Evolutionary conservation across 2,888 invertebrate genomes (phyloP).

Genomic region (Plagiodera versicolora): DNA sequence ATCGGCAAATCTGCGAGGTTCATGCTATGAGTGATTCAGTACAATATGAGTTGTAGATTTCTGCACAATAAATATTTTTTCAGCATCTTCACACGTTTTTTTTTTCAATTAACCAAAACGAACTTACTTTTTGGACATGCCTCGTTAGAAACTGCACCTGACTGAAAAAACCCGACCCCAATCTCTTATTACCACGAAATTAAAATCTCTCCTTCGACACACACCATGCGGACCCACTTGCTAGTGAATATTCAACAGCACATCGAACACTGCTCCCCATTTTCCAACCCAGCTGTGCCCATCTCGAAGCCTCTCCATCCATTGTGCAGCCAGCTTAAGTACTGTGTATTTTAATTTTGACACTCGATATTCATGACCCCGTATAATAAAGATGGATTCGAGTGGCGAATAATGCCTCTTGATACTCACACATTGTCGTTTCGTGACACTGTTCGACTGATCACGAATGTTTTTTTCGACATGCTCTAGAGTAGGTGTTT

Average conservation of each 20-base stretch:
- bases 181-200: slow-evolving; percentile 19
- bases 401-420: slow-evolving; percentile 45
- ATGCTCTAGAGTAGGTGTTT: too few species aligned
- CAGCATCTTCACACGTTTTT: too few species aligned
- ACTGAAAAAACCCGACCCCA: too few species aligned
- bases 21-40: too few species aligned
- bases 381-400: slow-evolving; percentile 52
- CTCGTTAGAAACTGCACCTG: slow-evolving; percentile 3
- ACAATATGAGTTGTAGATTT: too few species aligned
- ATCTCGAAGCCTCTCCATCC: slow-evolving; percentile 42
- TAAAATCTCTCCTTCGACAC: slow-evolving; percentile 14
- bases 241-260: slow-evolving; percentile 15
- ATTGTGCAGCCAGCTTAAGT: slow-evolving; percentile 45
- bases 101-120: too few species aligned
- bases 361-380: slow-evolving; percentile 55
- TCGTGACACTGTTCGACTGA: slow-evolving; percentile 41
- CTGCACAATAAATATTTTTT: too few species aligned
- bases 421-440: slow-evolving; percentile 41
- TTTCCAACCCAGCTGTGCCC: slow-evolving; percentile 46
- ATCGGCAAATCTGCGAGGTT: too few species aligned
- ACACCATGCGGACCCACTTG: slow-evolving; percentile 16
- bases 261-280: slow-evolving; percentile 2
- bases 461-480: too few species aligned
- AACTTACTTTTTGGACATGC: too few species aligned
- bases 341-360: slow-evolving; percentile 53